These are phyloP conservation scores for Drosophila putrida DNA, from an alignment of 2,888 invertebrate species.

Conservation along the genomic window DNA sequence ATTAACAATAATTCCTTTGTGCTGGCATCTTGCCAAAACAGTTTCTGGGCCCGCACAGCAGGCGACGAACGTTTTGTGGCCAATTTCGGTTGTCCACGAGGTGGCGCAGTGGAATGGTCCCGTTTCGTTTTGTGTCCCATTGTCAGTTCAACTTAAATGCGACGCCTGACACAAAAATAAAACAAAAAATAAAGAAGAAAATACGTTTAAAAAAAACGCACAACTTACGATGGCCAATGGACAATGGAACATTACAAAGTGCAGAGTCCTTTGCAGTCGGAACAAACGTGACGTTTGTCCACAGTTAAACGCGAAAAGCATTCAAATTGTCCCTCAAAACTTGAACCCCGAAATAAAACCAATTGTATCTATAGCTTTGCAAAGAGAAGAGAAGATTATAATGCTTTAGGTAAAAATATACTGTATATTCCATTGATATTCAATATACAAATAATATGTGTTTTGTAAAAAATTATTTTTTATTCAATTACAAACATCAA, in stretches of 20 bases:
- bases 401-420: not conserved
- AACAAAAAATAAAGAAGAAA: constrained; percentile 29
- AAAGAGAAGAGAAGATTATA: not conserved
- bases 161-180: constrained; percentile 65
- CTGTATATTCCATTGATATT: not conserved
- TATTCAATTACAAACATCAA: not conserved
- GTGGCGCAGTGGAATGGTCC: constrained; percentile 38
- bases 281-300: constrained; percentile 48
- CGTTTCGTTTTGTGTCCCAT: constrained; percentile 65
- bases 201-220: constrained; percentile 4
- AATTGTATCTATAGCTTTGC: not conserved
- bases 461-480: no score
- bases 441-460: no score
- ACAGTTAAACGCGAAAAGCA: constrained; percentile 40
- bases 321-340: constrained; percentile 22
- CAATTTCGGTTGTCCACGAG: constrained; percentile 60
- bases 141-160: constrained; percentile 69
- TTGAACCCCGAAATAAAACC: constrained; percentile 18
- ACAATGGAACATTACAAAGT: constrained; percentile 40
- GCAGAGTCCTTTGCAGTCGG: constrained; percentile 21
- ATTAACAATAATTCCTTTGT: constrained; percentile 78
- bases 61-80: constrained; percentile 77
- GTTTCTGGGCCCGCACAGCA: constrained; percentile 63
- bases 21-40: constrained; percentile 73
- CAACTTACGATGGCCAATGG: constrained; percentile 49